Conservation (phyloP, 2,888 invertebrate genomes). For the Archaeoteleia sp. region DNA sequence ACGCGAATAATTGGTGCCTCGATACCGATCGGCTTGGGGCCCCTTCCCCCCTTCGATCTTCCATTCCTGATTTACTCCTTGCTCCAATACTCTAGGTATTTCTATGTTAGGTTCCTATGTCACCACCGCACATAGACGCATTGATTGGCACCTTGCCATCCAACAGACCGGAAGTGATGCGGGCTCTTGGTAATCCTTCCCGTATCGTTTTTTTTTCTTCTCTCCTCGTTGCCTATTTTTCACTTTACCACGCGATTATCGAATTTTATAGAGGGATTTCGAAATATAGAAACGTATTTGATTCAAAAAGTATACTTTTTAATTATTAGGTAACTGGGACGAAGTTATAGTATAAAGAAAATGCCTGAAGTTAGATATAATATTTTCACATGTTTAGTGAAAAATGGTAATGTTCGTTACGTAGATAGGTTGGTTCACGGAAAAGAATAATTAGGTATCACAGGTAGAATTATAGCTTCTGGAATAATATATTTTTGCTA, state of each 20-base stretch:
- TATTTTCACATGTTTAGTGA: too few relatives aligned
- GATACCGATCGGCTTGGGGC: conserved; percentile 20
- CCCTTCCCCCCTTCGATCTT: conserved; percentile 21
- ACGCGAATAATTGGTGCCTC: conserved; percentile 54
- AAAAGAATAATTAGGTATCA: too few relatives aligned
- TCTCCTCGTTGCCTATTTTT: conserved; percentile 17
- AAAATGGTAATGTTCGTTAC: too few relatives aligned
- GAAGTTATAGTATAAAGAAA: too few relatives aligned
- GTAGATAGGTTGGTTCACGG: too few relatives aligned
- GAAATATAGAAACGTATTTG: background rate
- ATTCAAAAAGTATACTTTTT: too few relatives aligned
- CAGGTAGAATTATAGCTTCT: too few relatives aligned
- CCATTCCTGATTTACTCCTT: conserved; percentile 7
- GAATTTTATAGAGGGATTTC: conserved; percentile 1
- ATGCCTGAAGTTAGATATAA: too few relatives aligned
- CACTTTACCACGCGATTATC: conserved; percentile 3
- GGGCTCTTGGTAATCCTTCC: conserved; percentile 28
- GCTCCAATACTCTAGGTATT: conserved; percentile 1
- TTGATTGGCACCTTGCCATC: conserved; percentile 29
- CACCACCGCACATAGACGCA: conserved; percentile 8
- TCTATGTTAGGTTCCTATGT: too few relatives aligned
- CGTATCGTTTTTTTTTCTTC: conserved; percentile 22
- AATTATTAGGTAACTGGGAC: too few relatives aligned
- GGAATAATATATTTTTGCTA: too few relatives aligned
- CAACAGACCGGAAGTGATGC: conserved; percentile 4